Base-by-base conservation (phyloP, 2,797 vertebrate genomes). In the Pangasius djambal region DNA sequence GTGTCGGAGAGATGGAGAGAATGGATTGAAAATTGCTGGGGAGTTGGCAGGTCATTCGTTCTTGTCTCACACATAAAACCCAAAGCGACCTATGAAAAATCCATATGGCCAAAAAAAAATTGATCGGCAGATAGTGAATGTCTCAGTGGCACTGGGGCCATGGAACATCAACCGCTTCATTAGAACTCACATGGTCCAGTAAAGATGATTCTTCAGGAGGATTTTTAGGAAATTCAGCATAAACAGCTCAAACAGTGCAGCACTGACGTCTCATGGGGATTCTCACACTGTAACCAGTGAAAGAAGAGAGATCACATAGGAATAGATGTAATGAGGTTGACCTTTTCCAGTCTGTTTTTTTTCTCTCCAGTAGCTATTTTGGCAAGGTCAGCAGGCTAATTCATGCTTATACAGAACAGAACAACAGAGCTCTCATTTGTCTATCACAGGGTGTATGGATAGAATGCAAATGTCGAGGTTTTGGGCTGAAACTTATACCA, bases 11-110 rank as follows among this genome's bases (percentile, higher is more conserved):
- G 37, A 70, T 44, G 16, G 70, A 52, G 40, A 78, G 25, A 87
- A 86, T 82, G 61, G 69, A 89, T 78, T 67, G 86, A 75, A 82
- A 87, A 86, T 86, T 79, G 67, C 83, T 88, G 61, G 55, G 65
- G 59, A 90, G 81, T 59, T 82, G 87, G 87, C 87, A 86, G 89
- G 65, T 86, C 86, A 90, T 90, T 84, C 67, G 20, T 90, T 87
- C 83, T 89, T 40, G 89, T 81, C 86, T 85, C 37, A 25, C 72
- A 63, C 74, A 55, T 77, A 70, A 61, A 90, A 88, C 85, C 77
- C 81, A 82, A 87, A 77, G 89, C 77, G 69, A 16, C n/a, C 31
- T 28, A 55, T 55, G 81, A 83, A 79, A 88, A 88, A 86, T 83
- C 40, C 74, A 37, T 44, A 55, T 44, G 59, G 72, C 44, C 31